Evolutionary conservation across 1,140 invertebrate species (phyloP).

Genomic region (Sarcophaga bullata): DNA sequence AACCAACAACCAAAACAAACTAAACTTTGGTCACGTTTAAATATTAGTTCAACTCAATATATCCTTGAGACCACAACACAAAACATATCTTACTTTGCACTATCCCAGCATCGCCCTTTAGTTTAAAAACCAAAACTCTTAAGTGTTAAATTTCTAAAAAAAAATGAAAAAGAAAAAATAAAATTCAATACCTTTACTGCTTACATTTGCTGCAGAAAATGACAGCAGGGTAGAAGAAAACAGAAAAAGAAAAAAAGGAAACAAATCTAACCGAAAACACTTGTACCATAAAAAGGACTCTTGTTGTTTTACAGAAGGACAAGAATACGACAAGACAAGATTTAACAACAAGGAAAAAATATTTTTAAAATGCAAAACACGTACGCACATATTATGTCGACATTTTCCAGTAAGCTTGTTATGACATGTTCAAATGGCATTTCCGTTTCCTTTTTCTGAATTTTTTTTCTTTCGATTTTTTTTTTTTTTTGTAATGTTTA

Average conservation of each 20-base stretch:
- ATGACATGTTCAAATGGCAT: slow-evolving; percentile 36
- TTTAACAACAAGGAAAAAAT: not conserved
- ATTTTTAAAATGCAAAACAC: slow-evolving; percentile 39
- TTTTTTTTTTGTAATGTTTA: not conserved
- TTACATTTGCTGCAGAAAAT: too few species aligned
- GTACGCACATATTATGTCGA: slow-evolving; percentile 32
- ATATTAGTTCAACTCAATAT: not conserved
- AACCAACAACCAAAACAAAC: too few species aligned
- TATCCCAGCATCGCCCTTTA: too few species aligned
- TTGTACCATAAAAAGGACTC: not conserved
- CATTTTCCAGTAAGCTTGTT: slow-evolving; percentile 39
- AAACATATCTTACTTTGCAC: too few species aligned
- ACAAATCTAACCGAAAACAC: not conserved
- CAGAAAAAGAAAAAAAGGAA: not conserved
- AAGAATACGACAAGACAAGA: slow-evolving; percentile 12
- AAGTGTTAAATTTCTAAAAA: too few species aligned
- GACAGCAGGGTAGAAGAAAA: too few species aligned
- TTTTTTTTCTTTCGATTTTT: not conserved
- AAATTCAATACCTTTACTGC: too few species aligned
- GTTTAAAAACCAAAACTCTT: too few species aligned
- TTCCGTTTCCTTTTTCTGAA: slow-evolving; percentile 28
- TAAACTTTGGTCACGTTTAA: not conserved
- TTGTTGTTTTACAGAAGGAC: not conserved
- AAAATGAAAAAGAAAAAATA: too few species aligned
- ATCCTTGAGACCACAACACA: too few species aligned